phyloP scores from a whole-genome alignment of 2,113 vertebrate genomes.

The Procapra przewalskii region DNA sequence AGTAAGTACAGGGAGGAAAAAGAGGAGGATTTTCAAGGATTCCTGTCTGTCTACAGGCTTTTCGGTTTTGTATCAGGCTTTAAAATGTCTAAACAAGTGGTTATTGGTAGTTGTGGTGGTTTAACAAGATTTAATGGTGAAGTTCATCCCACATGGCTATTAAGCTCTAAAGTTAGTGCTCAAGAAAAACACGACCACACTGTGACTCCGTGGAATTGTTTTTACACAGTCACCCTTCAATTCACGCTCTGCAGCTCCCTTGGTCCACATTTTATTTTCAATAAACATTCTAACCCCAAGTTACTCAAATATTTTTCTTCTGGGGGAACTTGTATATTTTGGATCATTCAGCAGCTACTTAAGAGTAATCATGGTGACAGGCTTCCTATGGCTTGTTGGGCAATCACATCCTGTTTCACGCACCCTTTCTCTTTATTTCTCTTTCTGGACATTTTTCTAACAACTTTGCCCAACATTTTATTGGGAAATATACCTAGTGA shows the following conservation, averaged over 20 bases:
- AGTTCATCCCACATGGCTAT: neutral
- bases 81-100: slow-evolving; percentile 5
- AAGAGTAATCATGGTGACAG: neutral
- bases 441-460: neutral
- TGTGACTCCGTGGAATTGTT: neutral
- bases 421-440: neutral
- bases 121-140: neutral
- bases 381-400: neutral
- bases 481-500: neutral
- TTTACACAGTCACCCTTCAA: neutral
- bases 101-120: neutral
- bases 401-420: neutral
- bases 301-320: slow-evolving; percentile 19
- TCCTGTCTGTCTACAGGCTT: neutral
- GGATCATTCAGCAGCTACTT: neutral
- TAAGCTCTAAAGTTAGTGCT: slow-evolving; percentile 20
- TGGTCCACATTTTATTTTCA: neutral
- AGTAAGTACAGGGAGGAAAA: neutral
- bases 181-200: neutral
- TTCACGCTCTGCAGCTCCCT: neutral
- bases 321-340: neutral
- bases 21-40: neutral
- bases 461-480: neutral
- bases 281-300: slow-evolving; percentile 13
- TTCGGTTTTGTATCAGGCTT: neutral